Conservation (phyloP, 2,797 vertebrate species). For the Scarus forsteni region DNA sequence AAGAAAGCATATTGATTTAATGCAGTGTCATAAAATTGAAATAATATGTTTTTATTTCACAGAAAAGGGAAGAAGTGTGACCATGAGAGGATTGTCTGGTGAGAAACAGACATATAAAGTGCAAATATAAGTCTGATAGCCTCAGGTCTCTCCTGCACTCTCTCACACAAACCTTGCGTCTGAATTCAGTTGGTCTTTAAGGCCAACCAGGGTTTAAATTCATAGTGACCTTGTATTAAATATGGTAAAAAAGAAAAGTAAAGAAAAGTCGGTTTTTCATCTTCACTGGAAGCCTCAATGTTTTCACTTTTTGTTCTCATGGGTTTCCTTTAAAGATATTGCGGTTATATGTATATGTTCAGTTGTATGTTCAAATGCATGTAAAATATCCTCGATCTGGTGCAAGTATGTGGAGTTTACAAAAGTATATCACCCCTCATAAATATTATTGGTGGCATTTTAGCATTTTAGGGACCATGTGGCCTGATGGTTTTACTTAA, state of each 20-base stretch:
- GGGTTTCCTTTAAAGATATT: no score
- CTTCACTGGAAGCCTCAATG: neutral
- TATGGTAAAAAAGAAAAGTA: conserved; percentile 12
- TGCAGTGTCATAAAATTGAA: conserved; percentile 9
- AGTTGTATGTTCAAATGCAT: no score
- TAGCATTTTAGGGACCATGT: no score
- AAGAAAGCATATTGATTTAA: conserved; percentile 11
- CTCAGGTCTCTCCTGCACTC: no score
- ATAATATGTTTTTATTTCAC: neutral
- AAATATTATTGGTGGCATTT: no score
- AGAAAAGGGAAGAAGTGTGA: neutral
- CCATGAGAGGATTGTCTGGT: neutral
- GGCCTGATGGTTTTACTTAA: no score
- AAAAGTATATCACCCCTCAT: no score
- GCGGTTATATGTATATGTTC: no score
- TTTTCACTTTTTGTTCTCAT: neutral
- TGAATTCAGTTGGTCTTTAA: conserved; percentile 35
- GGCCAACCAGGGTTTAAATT: conserved; percentile 20
- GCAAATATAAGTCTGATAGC: neutral
- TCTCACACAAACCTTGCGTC: conserved; percentile 12
- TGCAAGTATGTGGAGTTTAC: no score
- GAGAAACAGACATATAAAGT: conserved; percentile 5
- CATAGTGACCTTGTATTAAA: conserved; percentile 45
- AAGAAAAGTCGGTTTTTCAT: no score
- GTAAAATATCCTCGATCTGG: no score